Percentiles rank a stretch among this genome's conserved stretches.
These are phyloP conservation scores for Hermaeophaga mercurialis DNA, from an alignment of 2,888 invertebrate species.

Conservation along the genomic window DNA sequence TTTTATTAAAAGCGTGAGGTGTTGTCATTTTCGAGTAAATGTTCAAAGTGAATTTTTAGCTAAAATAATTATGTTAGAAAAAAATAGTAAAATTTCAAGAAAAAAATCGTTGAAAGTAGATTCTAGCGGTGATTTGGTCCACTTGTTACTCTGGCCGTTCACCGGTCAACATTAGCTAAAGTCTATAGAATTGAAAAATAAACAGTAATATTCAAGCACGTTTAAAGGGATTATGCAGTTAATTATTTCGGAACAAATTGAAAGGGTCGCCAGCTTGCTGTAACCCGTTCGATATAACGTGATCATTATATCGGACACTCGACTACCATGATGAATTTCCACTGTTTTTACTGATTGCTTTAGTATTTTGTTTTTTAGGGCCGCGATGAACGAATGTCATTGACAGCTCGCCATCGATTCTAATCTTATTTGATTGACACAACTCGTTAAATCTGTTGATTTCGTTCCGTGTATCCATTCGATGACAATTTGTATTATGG, in stretches of 20 bases:
- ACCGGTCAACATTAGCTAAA: constrained; percentile 2
- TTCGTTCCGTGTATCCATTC: neutral
- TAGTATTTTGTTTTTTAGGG: constrained; percentile 11
- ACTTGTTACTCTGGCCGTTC: neutral
- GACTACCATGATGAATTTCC: constrained; percentile 23
- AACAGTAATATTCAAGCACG: constrained; percentile 45
- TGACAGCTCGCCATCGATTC: constrained; percentile 19
- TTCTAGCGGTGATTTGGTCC: neutral
- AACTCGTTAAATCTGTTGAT: constrained; percentile 12
- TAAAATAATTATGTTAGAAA: no score
- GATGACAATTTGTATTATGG: no score
- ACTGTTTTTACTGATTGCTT: constrained; percentile 18
- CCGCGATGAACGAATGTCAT: neutral
- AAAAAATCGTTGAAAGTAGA: no score
- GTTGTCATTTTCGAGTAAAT: no score
- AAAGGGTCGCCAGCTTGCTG: constrained; percentile 34
- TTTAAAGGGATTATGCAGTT: constrained; percentile 47
- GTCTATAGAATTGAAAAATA: constrained; percentile 42
- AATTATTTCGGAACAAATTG: constrained; percentile 44
- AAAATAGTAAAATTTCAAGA: no score
- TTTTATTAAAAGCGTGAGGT: no score
- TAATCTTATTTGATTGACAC: constrained; percentile 14
- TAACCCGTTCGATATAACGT: constrained; percentile 30
- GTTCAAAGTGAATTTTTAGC: no score
- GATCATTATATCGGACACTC: constrained; percentile 28